A percentile compares a stretch with the other conserved stretches of the same genome.
Conservation (phyloP, 2,888 invertebrate species). For the Agrypnus murinus region DNA sequence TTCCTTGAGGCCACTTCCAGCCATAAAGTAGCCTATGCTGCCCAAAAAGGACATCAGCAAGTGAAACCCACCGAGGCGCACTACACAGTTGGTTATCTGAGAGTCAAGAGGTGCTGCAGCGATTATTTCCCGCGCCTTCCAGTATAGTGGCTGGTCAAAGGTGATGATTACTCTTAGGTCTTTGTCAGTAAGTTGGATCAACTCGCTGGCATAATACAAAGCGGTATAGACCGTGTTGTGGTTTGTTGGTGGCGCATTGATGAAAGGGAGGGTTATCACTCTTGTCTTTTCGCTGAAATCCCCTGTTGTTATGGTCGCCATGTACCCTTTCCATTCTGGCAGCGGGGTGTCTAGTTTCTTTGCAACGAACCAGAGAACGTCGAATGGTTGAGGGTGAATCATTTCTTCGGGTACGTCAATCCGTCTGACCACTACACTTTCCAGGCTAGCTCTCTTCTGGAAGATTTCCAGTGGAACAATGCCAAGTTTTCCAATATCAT, state of each 20-base stretch:
- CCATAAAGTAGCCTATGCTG: conserved; percentile 40
- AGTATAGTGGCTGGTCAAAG: conserved; percentile 57
- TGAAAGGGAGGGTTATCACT: no score
- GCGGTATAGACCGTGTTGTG: no score
- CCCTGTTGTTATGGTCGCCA: not conserved
- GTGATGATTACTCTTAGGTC: conserved; percentile 55
- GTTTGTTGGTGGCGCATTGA: no score
- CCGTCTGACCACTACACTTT: not conserved
- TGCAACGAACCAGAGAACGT: conserved; percentile 12
- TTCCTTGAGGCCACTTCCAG: conserved; percentile 61
- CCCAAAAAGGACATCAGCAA: conserved; percentile 62
- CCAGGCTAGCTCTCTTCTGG: conserved; percentile 51
- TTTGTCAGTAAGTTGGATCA: no score
- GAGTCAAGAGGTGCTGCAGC: conserved; percentile 47
- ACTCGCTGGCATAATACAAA: no score
- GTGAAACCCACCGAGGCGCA: conserved; percentile 63
- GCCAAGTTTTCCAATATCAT: conserved; percentile 30
- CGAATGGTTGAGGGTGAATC: not conserved
- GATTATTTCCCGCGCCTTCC: conserved; percentile 62
- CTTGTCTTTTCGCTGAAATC: no score
- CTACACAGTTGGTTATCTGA: conserved; percentile 41
- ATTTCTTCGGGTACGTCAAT: conserved; percentile 3
- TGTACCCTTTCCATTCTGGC: not conserved
- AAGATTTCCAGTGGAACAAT: conserved; percentile 26
- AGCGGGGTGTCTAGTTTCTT: conserved; percentile 6